Conservation (phyloP, 1,140 invertebrate species). For the Asbolus verrucosus region DNA sequence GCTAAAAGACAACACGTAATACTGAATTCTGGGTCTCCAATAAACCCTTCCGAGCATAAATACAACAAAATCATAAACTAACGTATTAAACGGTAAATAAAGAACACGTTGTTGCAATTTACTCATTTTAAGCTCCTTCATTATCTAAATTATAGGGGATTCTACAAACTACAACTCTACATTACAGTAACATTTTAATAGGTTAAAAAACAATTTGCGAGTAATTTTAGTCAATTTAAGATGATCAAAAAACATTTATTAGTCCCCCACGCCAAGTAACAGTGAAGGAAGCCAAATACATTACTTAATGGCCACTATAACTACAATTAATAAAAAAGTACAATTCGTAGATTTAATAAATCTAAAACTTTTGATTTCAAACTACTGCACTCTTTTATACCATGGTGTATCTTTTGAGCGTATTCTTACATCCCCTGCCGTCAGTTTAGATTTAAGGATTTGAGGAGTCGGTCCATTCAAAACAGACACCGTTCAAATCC, state of each 20-base stretch:
- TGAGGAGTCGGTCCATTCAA: slow-evolving; percentile 3
- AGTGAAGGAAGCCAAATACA: too few relatives aligned
- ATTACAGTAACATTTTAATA: slow-evolving; percentile 22
- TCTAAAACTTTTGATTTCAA: neutral
- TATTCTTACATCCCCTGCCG: too few relatives aligned
- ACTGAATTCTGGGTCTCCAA: neutral
- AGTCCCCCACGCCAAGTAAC: slow-evolving; percentile 3
- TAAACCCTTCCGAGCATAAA: neutral
- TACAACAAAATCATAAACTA: too few relatives aligned
- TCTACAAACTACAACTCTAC: too few relatives aligned
- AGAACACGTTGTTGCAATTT: too few relatives aligned
- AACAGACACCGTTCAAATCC: neutral
- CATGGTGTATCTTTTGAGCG: too few relatives aligned
- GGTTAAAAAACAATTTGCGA: slow-evolving; percentile 13
- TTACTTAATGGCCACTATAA: too few relatives aligned
- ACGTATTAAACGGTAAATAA: too few relatives aligned
- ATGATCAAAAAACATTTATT: slow-evolving; percentile 11
- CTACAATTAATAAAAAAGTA: too few relatives aligned
- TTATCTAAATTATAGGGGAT: too few relatives aligned
- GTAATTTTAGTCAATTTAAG: slow-evolving; percentile 11
- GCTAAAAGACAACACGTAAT: slow-evolving; percentile 1
- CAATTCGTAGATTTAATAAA: too few relatives aligned
- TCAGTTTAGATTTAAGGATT: slow-evolving; percentile 5
- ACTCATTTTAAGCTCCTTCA: neutral
- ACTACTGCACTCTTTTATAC: neutral